Percentiles rank a stretch among this genome's conserved stretches.
Conservation (phyloP, 2,113 vertebrate species). For the Heliornis fulica region DNA sequence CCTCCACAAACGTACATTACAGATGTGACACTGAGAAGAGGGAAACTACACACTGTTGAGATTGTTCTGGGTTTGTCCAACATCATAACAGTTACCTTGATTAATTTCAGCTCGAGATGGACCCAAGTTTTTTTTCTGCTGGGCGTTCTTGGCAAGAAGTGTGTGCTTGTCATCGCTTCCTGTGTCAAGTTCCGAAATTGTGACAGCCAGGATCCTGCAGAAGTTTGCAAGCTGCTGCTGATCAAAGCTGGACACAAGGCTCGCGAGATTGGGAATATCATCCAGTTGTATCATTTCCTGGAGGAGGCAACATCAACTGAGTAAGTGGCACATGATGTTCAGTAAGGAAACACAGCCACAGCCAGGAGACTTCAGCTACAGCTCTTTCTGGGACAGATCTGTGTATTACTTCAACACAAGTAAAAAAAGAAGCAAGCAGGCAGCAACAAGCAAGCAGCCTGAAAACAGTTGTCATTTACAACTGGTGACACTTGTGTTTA, state of each 20-base stretch:
- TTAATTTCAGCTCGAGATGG: conserved; percentile 94
- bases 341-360: not conserved
- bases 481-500: not conserved
- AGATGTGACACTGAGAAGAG: not conserved
- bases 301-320: not conserved
- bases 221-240: conserved; percentile 99
- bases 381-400: not conserved
- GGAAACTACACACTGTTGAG: not conserved
- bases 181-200: conserved; percentile 94
- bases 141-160: conserved; percentile 93
- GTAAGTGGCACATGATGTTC: not conserved
- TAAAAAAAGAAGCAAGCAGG: not conserved
- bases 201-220: conserved; percentile 96
- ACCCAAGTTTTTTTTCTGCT: conserved; percentile 88
- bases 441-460: not conserved
- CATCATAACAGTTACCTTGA: conserved; percentile 79
- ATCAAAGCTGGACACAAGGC: conserved; percentile 95
- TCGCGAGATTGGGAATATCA: conserved; percentile 90
- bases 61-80: not conserved
- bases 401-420: not conserved
- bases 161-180: conserved; percentile 98
- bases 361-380: not conserved
- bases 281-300: conserved; percentile 98
- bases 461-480: not conserved
- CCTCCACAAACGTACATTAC: not conserved